These are phyloP conservation scores for Notodonta ziczac DNA, from an alignment of 2,888 invertebrate genomes.

Conservation along the genomic window DNA sequence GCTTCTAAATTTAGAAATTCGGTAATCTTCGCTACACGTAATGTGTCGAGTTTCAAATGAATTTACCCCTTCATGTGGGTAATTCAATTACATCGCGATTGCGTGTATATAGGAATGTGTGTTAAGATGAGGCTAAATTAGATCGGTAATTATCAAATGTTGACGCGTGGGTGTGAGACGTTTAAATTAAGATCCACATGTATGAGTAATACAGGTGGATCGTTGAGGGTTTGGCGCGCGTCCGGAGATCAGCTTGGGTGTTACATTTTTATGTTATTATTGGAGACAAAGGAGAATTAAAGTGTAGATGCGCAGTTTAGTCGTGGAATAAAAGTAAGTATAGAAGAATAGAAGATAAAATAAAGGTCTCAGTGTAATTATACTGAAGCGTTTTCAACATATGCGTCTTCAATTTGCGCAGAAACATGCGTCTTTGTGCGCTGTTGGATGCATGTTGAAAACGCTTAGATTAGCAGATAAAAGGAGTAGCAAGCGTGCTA, in stretches of 20 bases:
- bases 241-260: constrained; percentile 12
- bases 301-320: too few species aligned
- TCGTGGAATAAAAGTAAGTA: too few species aligned
- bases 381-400: too few species aligned
- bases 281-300: too few species aligned
- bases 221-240: constrained; percentile 29
- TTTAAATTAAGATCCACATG: constrained; percentile 30
- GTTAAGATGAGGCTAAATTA: constrained; percentile 14
- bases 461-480: too few species aligned
- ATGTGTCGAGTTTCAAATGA: neutral
- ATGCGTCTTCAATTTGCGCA: too few species aligned
- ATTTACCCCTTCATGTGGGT: neutral
- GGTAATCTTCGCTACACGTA: neutral
- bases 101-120: neutral
- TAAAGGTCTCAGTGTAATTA: too few species aligned
- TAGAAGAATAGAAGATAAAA: too few species aligned
- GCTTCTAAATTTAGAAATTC: constrained; percentile 15
- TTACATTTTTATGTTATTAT: constrained; percentile 11
- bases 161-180: constrained; percentile 16
- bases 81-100: neutral
- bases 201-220: constrained; percentile 36
- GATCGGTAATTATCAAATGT: constrained; percentile 18
- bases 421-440: too few species aligned
- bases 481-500: too few species aligned
- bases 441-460: too few species aligned